Evolutionary conservation across 1,140 invertebrate genomes (phyloP), one percentile per base, ranked within the genome.

Genomic region (Bombyx mandarina): DNA sequence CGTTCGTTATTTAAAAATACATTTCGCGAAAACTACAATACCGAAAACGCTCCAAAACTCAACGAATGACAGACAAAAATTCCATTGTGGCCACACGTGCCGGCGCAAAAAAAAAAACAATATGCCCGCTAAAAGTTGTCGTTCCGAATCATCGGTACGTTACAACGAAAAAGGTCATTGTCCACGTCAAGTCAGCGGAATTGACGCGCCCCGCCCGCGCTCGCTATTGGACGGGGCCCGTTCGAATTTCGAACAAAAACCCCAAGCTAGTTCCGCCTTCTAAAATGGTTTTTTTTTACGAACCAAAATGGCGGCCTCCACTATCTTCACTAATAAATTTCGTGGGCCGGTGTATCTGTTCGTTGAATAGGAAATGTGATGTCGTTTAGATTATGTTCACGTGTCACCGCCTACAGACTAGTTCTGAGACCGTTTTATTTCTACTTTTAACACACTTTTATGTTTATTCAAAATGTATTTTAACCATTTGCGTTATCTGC

Each of bases 211-310:
- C 79, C 82, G 80, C 80, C 82, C 80, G 80, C 82, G 75, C 77
- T 65, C 73, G 79, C 79, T 47, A 86, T 86, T 86, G 82, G 82
- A 80, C 75, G 79, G 72, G 67, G 70, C 73, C 71, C 64, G 62
- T 69, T 74, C 75, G 75, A 82, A 86, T 79, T 86, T 86, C 77
- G 74, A 80, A 86, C 79, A 82, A 86, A 85, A 84, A 83, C 79
- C 77, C 79, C 79, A 74, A 79, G 75, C 79, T 84, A 84, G 81
- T 80, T 82, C 82, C 82, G 82, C 82, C 82, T 86, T 86, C 82
- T 84, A 86, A 86, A 83, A 85, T 85, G 79, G 26, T 82, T 86
- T 86, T 85, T 81, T 81, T 61, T 52, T 53, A 79, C 76, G 73
- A 77, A 74, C 73, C 80, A 86, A 83, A 81, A 86, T 82, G 79